Percentiles rank a stretch among this genome's conserved stretches.
These are phyloP conservation scores for Oopsacas minuta DNA, from an alignment of 37 sponge, comb jelly and placozoan species.

Conservation along the genomic window DNA sequence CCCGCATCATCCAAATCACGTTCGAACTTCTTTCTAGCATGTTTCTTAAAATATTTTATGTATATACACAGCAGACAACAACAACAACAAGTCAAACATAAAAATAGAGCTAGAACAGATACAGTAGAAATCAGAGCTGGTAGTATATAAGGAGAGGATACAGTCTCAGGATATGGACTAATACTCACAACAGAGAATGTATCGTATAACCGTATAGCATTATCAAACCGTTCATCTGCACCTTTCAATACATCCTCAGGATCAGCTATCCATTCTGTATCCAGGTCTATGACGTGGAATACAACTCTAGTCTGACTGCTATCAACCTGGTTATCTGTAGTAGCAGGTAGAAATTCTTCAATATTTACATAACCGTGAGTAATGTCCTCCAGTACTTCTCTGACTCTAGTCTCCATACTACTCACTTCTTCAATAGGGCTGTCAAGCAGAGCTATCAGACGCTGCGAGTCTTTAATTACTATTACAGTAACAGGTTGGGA, in stretches of 20 bases:
- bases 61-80: neutral
- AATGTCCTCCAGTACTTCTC: neutral
- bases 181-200: neutral
- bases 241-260: neutral
- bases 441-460: neutral
- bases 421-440: neutral
- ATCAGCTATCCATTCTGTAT: neutral
- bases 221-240: neutral
- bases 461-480: neutral
- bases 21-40: neutral
- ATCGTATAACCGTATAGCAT: neutral
- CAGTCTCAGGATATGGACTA: neutral
- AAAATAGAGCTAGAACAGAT: neutral
- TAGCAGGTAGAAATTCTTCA: neutral
- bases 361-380: neutral
- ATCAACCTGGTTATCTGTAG: neutral
- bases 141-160: neutral
- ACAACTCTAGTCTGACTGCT: neutral
- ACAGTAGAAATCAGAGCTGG: neutral
- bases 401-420: neutral
- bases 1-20: neutral
- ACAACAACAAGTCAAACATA: neutral
- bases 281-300: slow-evolving; percentile 10
- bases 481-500: neutral
- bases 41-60: neutral